Base-by-base conservation (phyloP, 1,140 invertebrate species). In the Augochlora pura region DNA sequence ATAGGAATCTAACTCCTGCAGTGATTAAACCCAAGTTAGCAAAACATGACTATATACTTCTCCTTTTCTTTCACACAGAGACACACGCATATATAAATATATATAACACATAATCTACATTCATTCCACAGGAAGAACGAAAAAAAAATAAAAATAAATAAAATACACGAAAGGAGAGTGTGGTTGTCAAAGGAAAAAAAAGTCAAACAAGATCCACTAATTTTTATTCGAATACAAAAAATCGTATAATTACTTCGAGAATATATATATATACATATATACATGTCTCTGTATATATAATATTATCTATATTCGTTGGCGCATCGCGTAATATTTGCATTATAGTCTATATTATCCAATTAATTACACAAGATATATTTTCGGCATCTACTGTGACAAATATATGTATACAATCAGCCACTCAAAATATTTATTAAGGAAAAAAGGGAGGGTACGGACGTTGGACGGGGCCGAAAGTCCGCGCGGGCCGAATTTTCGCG, bases 361-460 rank as follows among this genome's bases (percentile, higher is more conserved):
- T 12, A 75, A 39, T 32, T 23, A 39, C 14, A 49, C 8, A 27
- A 38, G 16, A 46, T n/a, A 49, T 9, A 70, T 70, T 14, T 32
- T 69, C 68, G 25, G 10, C 6, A 69, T 60, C 54, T 54, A 42
- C 23, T 14, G 54, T 64, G 4, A 25, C 21, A 81, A 77, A 60
- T 65, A 60, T 49, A 59, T 42, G 32, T 64, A 70, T 77, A 68
- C 46, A 65, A 77, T 39, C 21, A 32, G 54, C 16, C 59, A 77
- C 49, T 65, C 54, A 38, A 77, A 81, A 46, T 68, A 76, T 69
- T 54, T 62, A 69, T 77, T 63, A 46, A 27, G 25, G 18, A 6
- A 23, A 46, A 77, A 70, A 69, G 32, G 10, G 14, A 10, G 1
- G n/a, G 7, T 38, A 39, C 18, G 2, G 9, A 6, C 23, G 42